Conservation (phyloP, 2,113 vertebrate species). For the Chelonoidis abingdonii region DNA sequence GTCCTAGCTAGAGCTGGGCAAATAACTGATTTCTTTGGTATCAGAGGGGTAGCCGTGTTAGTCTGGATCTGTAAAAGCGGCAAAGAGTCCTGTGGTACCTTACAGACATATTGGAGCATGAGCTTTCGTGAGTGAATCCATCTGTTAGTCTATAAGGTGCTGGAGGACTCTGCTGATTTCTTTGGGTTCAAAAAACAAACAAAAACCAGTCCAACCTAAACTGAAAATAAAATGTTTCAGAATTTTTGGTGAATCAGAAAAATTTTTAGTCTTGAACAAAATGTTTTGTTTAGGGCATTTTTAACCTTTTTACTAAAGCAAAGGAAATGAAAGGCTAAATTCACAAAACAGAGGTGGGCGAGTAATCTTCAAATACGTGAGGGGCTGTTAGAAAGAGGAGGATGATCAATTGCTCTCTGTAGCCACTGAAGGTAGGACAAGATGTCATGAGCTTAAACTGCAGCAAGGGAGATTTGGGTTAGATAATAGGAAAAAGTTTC, state of each 20-base stretch:
- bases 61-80: too few relatives aligned
- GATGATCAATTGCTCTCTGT: neutral
- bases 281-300: neutral
- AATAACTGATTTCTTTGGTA: neutral
- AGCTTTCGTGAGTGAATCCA: too few relatives aligned
- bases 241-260: neutral
- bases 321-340: too few relatives aligned
- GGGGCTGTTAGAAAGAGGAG: neutral
- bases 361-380: neutral
- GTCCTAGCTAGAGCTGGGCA: neutral
- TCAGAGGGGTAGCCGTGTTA: too few relatives aligned
- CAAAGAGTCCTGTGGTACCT: too few relatives aligned
- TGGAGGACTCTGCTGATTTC: too few relatives aligned
- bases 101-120: too few relatives aligned
- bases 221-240: neutral
- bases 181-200: neutral
- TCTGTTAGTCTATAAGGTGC: too few relatives aligned
- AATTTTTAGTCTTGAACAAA: neutral
- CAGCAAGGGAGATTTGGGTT: neutral
- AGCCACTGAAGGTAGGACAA: neutral
- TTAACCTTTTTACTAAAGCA: neutral
- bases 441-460: neutral
- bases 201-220: neutral
- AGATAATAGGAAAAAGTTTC: neutral
- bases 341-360: too few relatives aligned